These are phyloP conservation scores for Abscondita cerata DNA, from an alignment of 2,888 invertebrate species.

Conservation along the genomic window DNA sequence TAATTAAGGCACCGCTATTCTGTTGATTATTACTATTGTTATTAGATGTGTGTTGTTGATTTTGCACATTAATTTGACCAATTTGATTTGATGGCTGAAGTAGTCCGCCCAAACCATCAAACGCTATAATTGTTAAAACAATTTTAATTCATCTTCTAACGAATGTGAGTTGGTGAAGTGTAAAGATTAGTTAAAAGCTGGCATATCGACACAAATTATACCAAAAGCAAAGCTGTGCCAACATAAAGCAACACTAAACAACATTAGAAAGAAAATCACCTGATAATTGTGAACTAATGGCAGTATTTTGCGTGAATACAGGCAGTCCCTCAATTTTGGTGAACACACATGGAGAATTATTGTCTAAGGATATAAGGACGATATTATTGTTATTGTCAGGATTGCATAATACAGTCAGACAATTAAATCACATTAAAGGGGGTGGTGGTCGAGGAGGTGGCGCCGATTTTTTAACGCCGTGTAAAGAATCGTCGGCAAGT, in stretches of 20 bases:
- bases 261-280: slow-evolving; percentile 34
- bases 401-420: slow-evolving; percentile 12
- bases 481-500: neutral
- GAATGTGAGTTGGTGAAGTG: neutral
- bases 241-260: slow-evolving; percentile 24
- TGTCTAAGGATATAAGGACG: slow-evolving; percentile 32
- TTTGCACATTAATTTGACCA: slow-evolving; percentile 34
- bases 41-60: slow-evolving; percentile 38
- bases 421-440: slow-evolving; percentile 53
- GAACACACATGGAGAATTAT: slow-evolving; percentile 44
- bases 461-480: slow-evolving; percentile 34
- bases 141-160: neutral
- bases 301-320: slow-evolving; percentile 48
- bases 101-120: slow-evolving; percentile 78
- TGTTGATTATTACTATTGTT: slow-evolving; percentile 46
- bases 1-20: slow-evolving; percentile 69
- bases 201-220: slow-evolving; percentile 9
- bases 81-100: slow-evolving; percentile 63
- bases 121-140: slow-evolving; percentile 59
- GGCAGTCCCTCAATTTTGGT: slow-evolving; percentile 48
- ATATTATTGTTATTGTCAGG: slow-evolving; percentile 23
- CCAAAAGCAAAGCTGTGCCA: slow-evolving; percentile 41
- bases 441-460: slow-evolving; percentile 56
- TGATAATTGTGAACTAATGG: slow-evolving; percentile 40
- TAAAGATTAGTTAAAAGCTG: neutral